Percentiles rank a stretch among this genome's conserved stretches.
Conservation (phyloP, 2,888 invertebrate species). For the Leucania comma region DNA sequence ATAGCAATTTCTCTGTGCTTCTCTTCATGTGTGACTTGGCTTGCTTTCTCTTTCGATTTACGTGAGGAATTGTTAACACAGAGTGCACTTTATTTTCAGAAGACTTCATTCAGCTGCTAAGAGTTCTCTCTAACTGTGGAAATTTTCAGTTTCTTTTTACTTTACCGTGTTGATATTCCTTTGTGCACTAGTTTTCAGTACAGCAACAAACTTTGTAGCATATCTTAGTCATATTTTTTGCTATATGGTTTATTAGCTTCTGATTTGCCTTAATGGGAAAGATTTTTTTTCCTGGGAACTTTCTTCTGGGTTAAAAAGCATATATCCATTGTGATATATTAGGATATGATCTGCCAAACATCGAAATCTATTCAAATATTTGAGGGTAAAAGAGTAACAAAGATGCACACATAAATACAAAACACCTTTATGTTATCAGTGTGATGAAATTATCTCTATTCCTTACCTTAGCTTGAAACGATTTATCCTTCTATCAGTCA, state of each 20-base stretch:
- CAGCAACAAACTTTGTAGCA: neutral
- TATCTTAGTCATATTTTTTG: constrained; percentile 1
- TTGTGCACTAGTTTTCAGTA: neutral
- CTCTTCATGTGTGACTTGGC: constrained; percentile 23
- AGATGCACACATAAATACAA: no score
- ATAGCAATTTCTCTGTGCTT: constrained; percentile 38
- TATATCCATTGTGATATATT: no score
- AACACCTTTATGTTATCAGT: no score
- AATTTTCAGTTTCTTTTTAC: neutral
- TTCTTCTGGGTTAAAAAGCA: no score
- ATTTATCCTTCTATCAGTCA: neutral
- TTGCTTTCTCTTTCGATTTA: constrained; percentile 26
- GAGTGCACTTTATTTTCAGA: constrained; percentile 27
- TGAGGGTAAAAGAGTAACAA: no score
- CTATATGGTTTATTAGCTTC: no score
- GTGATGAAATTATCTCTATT: neutral
- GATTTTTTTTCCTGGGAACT: no score
- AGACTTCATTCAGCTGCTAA: constrained; percentile 16
- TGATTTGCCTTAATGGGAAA: no score
- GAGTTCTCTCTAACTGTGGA: neutral
- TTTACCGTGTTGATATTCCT: neutral
- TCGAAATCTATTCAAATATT: no score
- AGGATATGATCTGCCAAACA: no score
- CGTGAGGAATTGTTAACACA: constrained; percentile 25
- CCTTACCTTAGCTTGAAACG: neutral